Base-by-base conservation (phyloP, 1,140 invertebrate genomes). In the Danaus plexippus region DNA sequence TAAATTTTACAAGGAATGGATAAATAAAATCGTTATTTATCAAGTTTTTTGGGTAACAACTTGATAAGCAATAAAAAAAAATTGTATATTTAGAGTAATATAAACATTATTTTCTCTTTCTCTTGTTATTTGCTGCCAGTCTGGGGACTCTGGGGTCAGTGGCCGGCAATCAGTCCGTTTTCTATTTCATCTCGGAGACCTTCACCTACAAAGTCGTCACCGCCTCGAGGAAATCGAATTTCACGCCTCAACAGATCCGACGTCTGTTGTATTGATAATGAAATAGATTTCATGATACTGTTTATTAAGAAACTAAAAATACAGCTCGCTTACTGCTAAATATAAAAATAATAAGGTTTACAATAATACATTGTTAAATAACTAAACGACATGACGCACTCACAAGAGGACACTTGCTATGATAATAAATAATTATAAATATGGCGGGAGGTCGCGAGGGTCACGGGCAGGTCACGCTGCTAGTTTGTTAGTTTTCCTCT, bases 291-390 rank as follows among this genome's bases (percentile, higher is more conserved):
- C 72, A 77, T 71, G 74, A 80, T 82, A 82, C 64, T 52, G 53
- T 85, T 85, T 85, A 85, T 85, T 85, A 77, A 68, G 80, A 84
- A 84, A 85, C 75, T 75, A 79, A 83, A 62, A 66, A 60, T 75
- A 83, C 75, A 81, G 69, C 69, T 69, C 55, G 57, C 73, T 73
- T 75, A 77, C 22, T 63, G 52, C 69, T 84, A 79, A 73, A 63
- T 81, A 79, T 73, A 82, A 85, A 81, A 81, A 74, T 78, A 78
- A 71, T 64, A 75, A 76, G 65, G 72, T 65, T 67, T 61, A 59
- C 59, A 59, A 55, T 50, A 58, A 61, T 64, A 61, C 49, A 62
- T 60, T 58, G 51, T 52, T 66, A 60, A 55, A 61, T 55, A 73
- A 69, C 69, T 75, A 73, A 55, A 66, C 64, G 75, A 75, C 73